Evolutionary conservation across 2,113 vertebrate genomes (phyloP).

Genomic region (Pitta sordida): DNA sequence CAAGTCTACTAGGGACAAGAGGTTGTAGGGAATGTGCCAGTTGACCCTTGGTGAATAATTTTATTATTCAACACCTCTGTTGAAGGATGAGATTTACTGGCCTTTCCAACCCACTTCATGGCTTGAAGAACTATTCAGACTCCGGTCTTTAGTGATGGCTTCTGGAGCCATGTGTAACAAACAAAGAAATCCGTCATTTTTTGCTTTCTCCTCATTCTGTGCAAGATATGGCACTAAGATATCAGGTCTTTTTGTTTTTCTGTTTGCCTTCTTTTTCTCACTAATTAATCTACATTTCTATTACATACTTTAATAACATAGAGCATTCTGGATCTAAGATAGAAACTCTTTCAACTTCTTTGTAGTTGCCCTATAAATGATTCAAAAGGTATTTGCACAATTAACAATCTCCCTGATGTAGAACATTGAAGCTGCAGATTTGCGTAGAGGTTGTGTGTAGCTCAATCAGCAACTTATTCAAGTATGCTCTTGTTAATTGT

Average conservation of each 20-base stretch:
- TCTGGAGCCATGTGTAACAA: not conserved
- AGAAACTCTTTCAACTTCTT: not conserved
- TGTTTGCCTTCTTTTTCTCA: not conserved
- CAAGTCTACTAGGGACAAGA: not conserved
- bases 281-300: not conserved
- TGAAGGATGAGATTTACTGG: not conserved
- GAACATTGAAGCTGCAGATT: not conserved
- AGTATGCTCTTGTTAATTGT: not conserved
- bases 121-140: not conserved
- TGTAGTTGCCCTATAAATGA: not conserved
- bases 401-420: not conserved
- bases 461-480: not conserved
- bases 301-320: not conserved
- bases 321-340: not conserved
- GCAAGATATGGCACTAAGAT: not conserved
- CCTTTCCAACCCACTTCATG: not conserved
- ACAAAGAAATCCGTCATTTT: not conserved
- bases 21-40: not conserved
- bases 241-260: not conserved
- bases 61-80: not conserved
- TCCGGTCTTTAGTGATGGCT: not conserved
- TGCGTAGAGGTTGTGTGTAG: not conserved
- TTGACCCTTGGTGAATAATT: not conserved
- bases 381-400: not conserved
- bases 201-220: not conserved